A percentile compares a stretch with the other conserved stretches of the same genome.
phyloP scores from a whole-genome alignment of 1,140 invertebrate genomes.

The Glomeris maerens region DNA sequence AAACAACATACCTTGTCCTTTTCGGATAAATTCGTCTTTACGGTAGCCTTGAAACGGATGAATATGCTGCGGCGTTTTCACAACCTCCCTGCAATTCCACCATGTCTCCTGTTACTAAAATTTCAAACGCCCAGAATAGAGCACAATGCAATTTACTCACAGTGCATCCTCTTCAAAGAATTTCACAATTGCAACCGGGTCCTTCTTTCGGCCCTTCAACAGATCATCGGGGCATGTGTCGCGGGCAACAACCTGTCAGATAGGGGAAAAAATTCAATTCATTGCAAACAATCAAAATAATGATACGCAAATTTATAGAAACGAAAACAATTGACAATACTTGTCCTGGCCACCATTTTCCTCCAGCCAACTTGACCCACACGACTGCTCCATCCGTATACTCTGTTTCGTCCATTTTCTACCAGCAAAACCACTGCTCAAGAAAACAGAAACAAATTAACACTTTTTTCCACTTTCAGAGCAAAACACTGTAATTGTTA shows the following conservation, averaged over 20 bases:
- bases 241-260: neutral
- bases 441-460: no score
- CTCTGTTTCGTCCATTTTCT: neutral
- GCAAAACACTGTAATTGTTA: no score
- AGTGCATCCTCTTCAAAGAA: slow-evolving; percentile 12
- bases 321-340: slow-evolving; percentile 1
- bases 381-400: slow-evolving; percentile 9
- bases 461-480: no score
- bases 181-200: slow-evolving; percentile 9
- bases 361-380: slow-evolving; percentile 11
- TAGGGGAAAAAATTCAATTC: neutral
- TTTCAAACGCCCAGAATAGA: neutral
- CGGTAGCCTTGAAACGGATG: slow-evolving; percentile 7
- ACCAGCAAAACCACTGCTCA: neutral
- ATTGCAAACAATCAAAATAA: neutral
- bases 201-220: neutral
- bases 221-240: neutral
- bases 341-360: slow-evolving; percentile 12
- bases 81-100: neutral
- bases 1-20: slow-evolving; percentile 9
- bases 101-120: neutral
- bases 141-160: slow-evolving; percentile 1
- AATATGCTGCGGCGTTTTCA: slow-evolving; percentile 3
- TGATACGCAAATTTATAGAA: no score
- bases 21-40: slow-evolving; percentile 8